phyloP scores from a whole-genome alignment of 92 coral and sea anemone genomes.

The Meandrina meandrites region DNA sequence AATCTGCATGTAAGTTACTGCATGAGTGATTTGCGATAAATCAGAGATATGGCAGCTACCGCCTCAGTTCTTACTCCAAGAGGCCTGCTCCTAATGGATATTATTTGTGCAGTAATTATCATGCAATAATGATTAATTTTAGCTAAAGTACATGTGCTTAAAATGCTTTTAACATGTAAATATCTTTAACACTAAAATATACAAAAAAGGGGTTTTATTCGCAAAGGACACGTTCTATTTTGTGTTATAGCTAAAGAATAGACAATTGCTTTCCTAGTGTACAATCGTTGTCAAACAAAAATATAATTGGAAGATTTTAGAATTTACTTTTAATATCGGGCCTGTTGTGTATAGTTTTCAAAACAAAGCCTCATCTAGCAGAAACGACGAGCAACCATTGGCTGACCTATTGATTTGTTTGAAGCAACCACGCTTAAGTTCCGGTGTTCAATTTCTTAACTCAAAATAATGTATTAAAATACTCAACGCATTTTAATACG shows the following conservation, averaged over 20 bases:
- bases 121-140: neutral
- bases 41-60: neutral
- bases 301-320: neutral
- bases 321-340: conserved; percentile 14
- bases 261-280: neutral
- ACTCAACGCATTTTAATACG: neutral
- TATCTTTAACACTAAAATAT: neutral
- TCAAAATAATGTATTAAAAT: conserved; percentile 1
- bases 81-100: neutral
- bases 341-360: conserved; percentile 1
- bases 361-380: neutral
- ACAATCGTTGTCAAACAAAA: neutral
- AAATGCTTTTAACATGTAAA: conserved; percentile 1
- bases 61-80: neutral
- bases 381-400: neutral
- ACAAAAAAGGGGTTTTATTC: neutral
- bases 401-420: neutral
- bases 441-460: conserved; percentile 14
- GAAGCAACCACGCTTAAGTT: conserved; percentile 4
- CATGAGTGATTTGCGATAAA: neutral
- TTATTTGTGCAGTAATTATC: conserved; percentile 8
- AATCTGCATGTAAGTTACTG: neutral
- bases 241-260: neutral
- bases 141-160: conserved; percentile 10
- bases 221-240: neutral